Percentiles rank a stretch among this genome's conserved stretches.
Evolutionary conservation across 2,113 vertebrate genomes (phyloP).

Genomic region (Stegostoma tigrinum): DNA sequence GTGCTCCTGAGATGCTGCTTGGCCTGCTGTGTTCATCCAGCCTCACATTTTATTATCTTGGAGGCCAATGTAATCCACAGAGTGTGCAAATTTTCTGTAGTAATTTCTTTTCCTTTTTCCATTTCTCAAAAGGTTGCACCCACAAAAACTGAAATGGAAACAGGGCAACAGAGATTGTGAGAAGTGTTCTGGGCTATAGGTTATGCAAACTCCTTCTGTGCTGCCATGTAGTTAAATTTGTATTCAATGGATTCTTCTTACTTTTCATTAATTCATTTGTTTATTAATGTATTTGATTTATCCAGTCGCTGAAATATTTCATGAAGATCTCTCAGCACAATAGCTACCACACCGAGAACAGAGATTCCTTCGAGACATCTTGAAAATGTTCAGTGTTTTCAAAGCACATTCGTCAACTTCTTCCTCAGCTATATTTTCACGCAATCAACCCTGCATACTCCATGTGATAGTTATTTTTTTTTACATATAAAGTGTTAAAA

Average conservation of each 20-base stretch:
- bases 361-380: not conserved
- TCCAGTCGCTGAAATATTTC: not conserved
- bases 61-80: not conserved
- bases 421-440: not conserved
- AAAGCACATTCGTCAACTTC: conserved; percentile 1
- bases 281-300: not conserved
- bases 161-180: not conserved
- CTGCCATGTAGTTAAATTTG: not conserved
- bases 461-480: not conserved
- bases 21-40: too few relatives aligned
- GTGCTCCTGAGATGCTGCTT: too few relatives aligned
- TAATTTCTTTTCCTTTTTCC: not conserved
- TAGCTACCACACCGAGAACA: not conserved
- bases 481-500: not conserved
- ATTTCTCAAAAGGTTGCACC: not conserved
- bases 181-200: not conserved
- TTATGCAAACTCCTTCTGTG: not conserved
- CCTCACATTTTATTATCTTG: too few relatives aligned
- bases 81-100: not conserved
- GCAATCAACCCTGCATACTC: not conserved
- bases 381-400: conserved; percentile 14
- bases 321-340: not conserved
- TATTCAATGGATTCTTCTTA: not conserved
- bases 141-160: not conserved
- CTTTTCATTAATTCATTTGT: not conserved